phyloP scores from a whole-genome alignment of 2,113 vertebrate species.

The Amblyornis subalaris region DNA sequence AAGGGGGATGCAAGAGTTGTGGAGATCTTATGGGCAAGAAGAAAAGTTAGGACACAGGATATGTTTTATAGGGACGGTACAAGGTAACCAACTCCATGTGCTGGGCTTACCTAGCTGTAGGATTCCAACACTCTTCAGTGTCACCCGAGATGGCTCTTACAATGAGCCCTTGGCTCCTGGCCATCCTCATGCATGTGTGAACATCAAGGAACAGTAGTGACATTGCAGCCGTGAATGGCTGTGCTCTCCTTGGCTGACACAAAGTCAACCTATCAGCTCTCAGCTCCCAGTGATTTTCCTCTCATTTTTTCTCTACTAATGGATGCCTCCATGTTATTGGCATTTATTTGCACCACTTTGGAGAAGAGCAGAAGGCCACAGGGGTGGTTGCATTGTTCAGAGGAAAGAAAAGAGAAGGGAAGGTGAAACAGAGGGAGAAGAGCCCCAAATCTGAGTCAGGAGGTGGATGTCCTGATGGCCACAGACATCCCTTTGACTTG shows the following conservation, averaged over 20 bases:
- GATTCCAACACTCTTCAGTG: neutral
- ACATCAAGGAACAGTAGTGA: neutral
- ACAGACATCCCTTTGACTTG: neutral
- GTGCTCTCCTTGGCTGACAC: neutral
- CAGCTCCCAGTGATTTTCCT: neutral
- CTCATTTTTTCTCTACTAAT: neutral
- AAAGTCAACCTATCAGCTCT: neutral
- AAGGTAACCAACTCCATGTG: neutral
- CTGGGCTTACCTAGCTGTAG: neutral
- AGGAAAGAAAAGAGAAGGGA: neutral
- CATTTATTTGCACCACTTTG: neutral
- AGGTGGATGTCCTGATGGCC: neutral
- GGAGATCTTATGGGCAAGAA: neutral
- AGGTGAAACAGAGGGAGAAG: neutral
- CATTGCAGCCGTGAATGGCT: neutral
- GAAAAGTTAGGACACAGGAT: rapidly evolving
- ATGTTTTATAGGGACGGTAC: neutral
- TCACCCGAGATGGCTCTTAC: neutral
- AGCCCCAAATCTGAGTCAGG: neutral
- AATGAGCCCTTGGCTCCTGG: neutral
- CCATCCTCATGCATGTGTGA: neutral
- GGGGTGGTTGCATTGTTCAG: neutral
- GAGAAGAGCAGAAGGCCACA: neutral
- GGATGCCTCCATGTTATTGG: neutral
- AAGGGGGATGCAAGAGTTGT: neutral